Conservation (phyloP, 1,140 invertebrate genomes). For the Camponotus pennsylvanicus region DNA sequence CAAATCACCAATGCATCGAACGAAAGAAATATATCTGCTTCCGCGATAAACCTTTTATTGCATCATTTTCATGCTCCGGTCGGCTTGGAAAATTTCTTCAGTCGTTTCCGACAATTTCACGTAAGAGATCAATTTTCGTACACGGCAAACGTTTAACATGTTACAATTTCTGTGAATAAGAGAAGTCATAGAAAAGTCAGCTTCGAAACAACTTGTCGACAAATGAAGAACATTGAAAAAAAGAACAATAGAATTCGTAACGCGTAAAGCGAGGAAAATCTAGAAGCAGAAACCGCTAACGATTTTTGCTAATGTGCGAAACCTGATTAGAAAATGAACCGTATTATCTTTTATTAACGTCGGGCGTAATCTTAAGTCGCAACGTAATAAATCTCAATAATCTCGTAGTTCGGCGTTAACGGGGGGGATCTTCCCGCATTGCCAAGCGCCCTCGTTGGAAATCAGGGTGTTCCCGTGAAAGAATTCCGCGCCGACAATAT, state of each 20-base stretch:
- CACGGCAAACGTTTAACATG: not conserved
- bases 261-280: not conserved
- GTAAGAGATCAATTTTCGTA: not conserved
- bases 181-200: not conserved
- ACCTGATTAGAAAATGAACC: not conserved
- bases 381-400: constrained; percentile 19
- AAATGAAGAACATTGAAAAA: not conserved
- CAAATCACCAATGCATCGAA: constrained; percentile 65
- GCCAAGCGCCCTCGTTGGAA: constrained; percentile 57
- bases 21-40: constrained; percentile 63
- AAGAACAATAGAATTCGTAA: not conserved
- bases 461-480: constrained; percentile 64
- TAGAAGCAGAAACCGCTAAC: not conserved
- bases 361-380: not conserved
- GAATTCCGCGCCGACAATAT: constrained; percentile 61
- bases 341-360: constrained; percentile 27
- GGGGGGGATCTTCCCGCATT: constrained; percentile 42
- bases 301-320: not conserved
- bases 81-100: not conserved
- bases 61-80: constrained; percentile 60
- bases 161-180: not conserved
- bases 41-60: constrained; percentile 49
- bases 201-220: not conserved
- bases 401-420: not conserved
- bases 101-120: not conserved